Evolutionary conservation across 1,140 invertebrate genomes (phyloP), one percentile per base, ranked within the genome.

Genomic region (Coptotermes formosanus): DNA sequence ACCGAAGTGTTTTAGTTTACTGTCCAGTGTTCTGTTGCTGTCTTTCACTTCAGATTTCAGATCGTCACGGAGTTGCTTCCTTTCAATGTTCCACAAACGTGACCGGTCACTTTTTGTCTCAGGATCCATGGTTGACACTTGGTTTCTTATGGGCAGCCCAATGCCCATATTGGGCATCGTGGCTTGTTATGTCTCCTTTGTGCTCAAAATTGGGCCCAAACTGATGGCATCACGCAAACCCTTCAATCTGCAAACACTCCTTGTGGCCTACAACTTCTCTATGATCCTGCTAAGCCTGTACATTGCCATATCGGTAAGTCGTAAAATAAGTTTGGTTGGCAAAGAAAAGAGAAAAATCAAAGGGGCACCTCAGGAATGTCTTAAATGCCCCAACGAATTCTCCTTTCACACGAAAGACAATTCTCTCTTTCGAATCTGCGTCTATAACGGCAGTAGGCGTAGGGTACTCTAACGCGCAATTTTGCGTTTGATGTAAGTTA

Each of bases 81-180:
- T 9, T 48, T 48, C 9, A 3, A 7, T 48, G 45, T 48, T 48
- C 14, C 14, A 48, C 38, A 48, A 48, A 48, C 11, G 45, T 48
- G 45, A 48, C 45, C 14, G 48, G 9, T 48, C 9, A 48, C 16
- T 11, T 64, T 87, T 86, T 88, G 85, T 90, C 89, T 32, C 87
- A 94, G 94, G 94, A 90, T 90, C 91, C 1, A 90, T 92, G 86
- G 93, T 92, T 25, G 94, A 95, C 87, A 92, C 93, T 9, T 97
- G 96, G 96, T 91, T 93, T 2, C 90, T 97, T 44, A 96, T 97
- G 95, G 89, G 92, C 43, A 93, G 94, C 3, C 95, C 95, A 16
- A 91, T 92, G 82, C 95, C 95, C 2, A 93, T 96, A 2, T 87
- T 96, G 9, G 89, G 90, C 25, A 93, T 95, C 81, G 89, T 95